These are phyloP conservation scores for Ectemnius continuus DNA, from an alignment of 2,888 invertebrate genomes.

Conservation along the genomic window DNA sequence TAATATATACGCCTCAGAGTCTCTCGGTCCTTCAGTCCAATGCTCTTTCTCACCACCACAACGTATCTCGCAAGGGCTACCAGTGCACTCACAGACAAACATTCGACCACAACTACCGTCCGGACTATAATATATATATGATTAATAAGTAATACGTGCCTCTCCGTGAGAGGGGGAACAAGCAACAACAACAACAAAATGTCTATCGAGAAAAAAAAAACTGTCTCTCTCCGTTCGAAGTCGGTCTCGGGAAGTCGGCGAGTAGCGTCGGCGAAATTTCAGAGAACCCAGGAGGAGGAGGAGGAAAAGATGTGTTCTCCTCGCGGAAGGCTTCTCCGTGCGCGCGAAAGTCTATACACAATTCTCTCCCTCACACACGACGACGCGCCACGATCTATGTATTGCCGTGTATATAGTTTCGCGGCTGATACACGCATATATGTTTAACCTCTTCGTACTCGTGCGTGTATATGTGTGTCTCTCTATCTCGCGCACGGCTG, in stretches of 20 bases:
- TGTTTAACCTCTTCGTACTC: slow-evolving; percentile 31
- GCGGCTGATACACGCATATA: slow-evolving; percentile 17
- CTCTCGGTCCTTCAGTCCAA: slow-evolving; percentile 38
- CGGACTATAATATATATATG: slow-evolving; percentile 22
- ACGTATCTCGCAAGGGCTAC: slow-evolving; percentile 72
- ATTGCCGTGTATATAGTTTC: slow-evolving; percentile 22
- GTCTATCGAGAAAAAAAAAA: slow-evolving; percentile 24
- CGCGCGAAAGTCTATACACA: slow-evolving; percentile 25
- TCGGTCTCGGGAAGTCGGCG: slow-evolving; percentile 36
- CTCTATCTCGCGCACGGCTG: slow-evolving; percentile 44
- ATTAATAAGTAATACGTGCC: slow-evolving; percentile 14
- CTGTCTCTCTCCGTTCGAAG: slow-evolving; percentile 37
- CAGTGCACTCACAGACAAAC: slow-evolving; percentile 78
- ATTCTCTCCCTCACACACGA: slow-evolving; percentile 22
- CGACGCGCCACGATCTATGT: slow-evolving; percentile 34
- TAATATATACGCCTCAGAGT: slow-evolving; percentile 43
- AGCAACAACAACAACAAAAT: too few relatives aligned
- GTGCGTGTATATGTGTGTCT: slow-evolving; percentile 31
- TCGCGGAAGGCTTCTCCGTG: slow-evolving; percentile 34
- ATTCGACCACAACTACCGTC: slow-evolving; percentile 73
- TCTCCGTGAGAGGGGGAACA: slow-evolving; percentile 25
- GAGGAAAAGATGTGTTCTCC: slow-evolving; percentile 15
- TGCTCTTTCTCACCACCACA: slow-evolving; percentile 66
- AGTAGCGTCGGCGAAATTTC: slow-evolving; percentile 1
- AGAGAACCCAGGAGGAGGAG: too few relatives aligned